Evolutionary conservation across 2,797 vertebrate species (phyloP).

Genomic region (Rhinoraja longicauda): DNA sequence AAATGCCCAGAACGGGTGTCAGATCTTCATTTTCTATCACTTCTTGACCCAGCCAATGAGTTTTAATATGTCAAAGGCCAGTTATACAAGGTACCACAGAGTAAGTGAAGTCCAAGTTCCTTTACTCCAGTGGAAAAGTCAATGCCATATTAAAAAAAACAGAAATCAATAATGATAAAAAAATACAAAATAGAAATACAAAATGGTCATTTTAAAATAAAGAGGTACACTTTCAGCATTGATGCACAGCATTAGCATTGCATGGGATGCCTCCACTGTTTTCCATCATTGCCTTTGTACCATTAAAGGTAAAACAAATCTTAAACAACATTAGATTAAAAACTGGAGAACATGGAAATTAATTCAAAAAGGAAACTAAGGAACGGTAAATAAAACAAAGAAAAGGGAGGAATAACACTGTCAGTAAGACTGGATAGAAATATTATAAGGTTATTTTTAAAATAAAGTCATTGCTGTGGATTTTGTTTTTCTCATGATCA

Average conservation of each 20-base stretch:
- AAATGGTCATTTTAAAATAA: not conserved
- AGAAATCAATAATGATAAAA: not conserved
- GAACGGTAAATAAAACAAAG: not conserved
- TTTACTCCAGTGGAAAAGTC: not conserved
- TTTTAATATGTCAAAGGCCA: not conserved
- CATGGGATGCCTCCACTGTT: not conserved
- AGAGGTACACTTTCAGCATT: not conserved
- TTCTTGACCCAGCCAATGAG: not conserved
- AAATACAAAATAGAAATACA: not conserved
- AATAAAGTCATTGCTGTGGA: not conserved
- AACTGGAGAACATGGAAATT: not conserved
- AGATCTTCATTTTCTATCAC: not conserved
- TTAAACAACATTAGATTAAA: not conserved
- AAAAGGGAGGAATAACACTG: not conserved
- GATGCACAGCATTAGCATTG: not conserved
- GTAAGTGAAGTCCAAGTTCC: not conserved
- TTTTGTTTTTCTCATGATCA: not conserved
- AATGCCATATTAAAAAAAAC: not conserved
- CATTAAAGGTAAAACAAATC: not conserved
- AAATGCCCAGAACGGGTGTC: not conserved
- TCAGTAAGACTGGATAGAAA: not conserved
- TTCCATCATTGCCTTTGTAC: not conserved
- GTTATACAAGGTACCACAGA: not conserved
- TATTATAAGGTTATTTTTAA: not conserved
- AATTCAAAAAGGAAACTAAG: not conserved